These are phyloP conservation scores for Agriopis marginaria DNA, from an alignment of 2,888 invertebrate species.

Conservation along the genomic window DNA sequence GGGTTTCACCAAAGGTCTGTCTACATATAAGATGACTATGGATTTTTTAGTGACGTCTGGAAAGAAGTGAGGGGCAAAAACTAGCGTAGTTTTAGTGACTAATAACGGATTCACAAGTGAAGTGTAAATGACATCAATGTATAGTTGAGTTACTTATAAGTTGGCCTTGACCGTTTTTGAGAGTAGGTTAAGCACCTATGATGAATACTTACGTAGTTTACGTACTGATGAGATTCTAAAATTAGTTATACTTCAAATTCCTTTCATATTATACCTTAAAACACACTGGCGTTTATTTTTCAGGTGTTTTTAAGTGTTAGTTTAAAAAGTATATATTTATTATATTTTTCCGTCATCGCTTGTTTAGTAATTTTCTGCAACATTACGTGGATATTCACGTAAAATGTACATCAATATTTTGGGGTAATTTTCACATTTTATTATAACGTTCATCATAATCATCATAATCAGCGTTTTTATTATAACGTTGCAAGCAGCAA, in stretches of 20 bases:
- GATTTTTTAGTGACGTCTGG: constrained; percentile 1
- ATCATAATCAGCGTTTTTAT: too few species aligned
- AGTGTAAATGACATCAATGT: constrained; percentile 21
- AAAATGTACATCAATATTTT: too few species aligned
- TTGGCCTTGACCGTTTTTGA: constrained; percentile 24
- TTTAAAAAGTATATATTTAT: too few species aligned
- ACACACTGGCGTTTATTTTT: not conserved
- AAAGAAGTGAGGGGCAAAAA: constrained; percentile 29
- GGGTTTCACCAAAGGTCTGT: constrained; percentile 27
- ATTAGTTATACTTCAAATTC: constrained; percentile 3
- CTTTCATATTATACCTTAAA: not conserved
- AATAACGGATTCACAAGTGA: constrained; percentile 19
- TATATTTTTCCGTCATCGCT: too few species aligned
- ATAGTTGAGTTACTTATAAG: constrained; percentile 2
- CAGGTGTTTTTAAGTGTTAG: too few species aligned
- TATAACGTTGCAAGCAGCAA: too few species aligned
- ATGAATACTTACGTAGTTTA: not conserved
- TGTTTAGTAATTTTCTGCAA: too few species aligned
- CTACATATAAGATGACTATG: not conserved
- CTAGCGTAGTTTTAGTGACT: constrained; percentile 30
- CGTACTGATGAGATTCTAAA: constrained; percentile 2
- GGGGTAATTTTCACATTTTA: too few species aligned
- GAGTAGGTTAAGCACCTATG: constrained; percentile 20
- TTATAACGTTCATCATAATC: too few species aligned
- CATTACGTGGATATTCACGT: too few species aligned